phyloP scores from a whole-genome alignment of 1,140 invertebrate genomes.

The Bombus affinis region DNA sequence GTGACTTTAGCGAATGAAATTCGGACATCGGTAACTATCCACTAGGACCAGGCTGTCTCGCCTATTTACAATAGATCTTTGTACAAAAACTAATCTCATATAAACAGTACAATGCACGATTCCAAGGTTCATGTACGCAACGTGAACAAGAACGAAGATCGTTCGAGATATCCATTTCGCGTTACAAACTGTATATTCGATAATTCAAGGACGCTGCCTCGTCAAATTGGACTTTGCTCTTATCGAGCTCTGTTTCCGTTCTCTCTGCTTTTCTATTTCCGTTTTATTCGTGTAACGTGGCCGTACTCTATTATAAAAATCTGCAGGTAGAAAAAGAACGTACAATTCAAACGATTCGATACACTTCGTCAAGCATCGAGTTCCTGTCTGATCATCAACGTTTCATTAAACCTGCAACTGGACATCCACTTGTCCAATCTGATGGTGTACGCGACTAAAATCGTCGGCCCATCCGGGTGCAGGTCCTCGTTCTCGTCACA shows the following conservation, averaged over 20 bases:
- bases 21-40: constrained; percentile 65
- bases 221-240: neutral
- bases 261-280: neutral
- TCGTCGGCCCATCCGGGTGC: neutral
- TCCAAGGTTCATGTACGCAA: neutral
- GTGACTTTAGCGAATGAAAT: constrained; percentile 65
- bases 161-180: constrained; percentile 15
- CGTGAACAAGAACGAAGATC: constrained; percentile 65
- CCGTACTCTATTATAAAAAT: constrained; percentile 36
- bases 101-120: constrained; percentile 68
- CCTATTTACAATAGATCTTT: constrained; percentile 79
- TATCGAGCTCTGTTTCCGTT: neutral
- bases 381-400: constrained; percentile 8
- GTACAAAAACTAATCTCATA: constrained; percentile 78
- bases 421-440: constrained; percentile 14
- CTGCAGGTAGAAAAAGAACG: constrained; percentile 27
- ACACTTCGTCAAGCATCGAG: neutral
- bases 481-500: constrained; percentile 44
- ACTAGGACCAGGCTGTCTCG: constrained; percentile 64
- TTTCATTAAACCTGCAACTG: constrained; percentile 31
- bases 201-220: neutral
- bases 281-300: constrained; percentile 10
- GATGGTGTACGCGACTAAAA: neutral
- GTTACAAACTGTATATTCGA: neutral
- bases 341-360: constrained; percentile 7